A percentile compares a stretch with the other conserved stretches of the same genome.
Evolutionary conservation across 2,797 vertebrate species (phyloP).

Genomic region (Oryzias dopingdopingensis): DNA sequence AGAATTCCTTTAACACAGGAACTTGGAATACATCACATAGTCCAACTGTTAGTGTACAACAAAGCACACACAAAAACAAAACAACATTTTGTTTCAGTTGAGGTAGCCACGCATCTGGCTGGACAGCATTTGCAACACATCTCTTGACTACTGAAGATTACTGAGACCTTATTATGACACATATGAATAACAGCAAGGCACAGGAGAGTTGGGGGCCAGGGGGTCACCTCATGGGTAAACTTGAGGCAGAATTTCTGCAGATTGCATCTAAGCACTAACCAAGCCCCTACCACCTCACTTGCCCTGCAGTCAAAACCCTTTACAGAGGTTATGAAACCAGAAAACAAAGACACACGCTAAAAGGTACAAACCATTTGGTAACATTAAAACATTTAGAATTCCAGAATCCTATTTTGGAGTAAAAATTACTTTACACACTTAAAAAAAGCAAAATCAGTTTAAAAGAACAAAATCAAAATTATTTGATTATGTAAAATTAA

Average conservation of each 20-base stretch:
- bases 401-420: constrained; percentile 11
- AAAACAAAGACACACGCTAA: constrained; percentile 1
- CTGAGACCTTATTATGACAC: constrained; percentile 65
- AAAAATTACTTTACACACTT: constrained; percentile 1
- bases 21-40: constrained; percentile 51
- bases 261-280: constrained; percentile 28
- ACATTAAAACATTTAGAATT: constrained; percentile 7
- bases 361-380: constrained; percentile 7
- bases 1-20: constrained; percentile 45
- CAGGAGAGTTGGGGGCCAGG: constrained; percentile 52
- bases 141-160: constrained; percentile 44
- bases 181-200: constrained; percentile 67
- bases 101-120: constrained; percentile 71
- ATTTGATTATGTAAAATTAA: constrained; percentile 4
- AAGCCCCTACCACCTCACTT: constrained; percentile 32
- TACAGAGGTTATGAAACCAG: constrained; percentile 20
- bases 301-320: constrained; percentile 5
- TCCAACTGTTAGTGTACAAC: constrained; percentile 47
- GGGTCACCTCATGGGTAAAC: constrained; percentile 56
- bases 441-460: constrained; percentile 14
- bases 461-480: background rate
- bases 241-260: constrained; percentile 32
- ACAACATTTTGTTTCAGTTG: constrained; percentile 29
- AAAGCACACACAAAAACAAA: constrained; percentile 47
- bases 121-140: constrained; percentile 56